Evolutionary conservation across 2,888 invertebrate species (phyloP).

Genomic region (Hedya salicella): DNA sequence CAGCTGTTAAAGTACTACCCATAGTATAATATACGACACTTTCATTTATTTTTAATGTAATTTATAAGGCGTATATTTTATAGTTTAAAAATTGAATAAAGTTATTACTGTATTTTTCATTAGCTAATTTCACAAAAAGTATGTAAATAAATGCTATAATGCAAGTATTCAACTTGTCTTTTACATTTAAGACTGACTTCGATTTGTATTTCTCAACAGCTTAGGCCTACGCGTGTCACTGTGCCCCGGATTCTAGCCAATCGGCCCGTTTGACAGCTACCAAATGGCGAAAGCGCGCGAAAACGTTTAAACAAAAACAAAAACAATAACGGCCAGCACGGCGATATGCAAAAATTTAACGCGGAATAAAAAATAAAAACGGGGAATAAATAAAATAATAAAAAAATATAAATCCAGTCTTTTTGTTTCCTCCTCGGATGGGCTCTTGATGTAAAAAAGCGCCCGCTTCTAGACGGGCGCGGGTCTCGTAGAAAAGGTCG

Average conservation of each 20-base stretch:
- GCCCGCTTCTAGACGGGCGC: slow-evolving; percentile 83
- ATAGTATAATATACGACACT: no score
- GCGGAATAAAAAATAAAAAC: slow-evolving; percentile 75
- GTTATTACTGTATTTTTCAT: no score
- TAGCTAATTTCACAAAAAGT: no score
- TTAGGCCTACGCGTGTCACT: not conserved
- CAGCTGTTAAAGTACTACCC: no score
- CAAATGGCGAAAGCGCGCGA: slow-evolving; percentile 70
- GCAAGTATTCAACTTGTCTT: not conserved
- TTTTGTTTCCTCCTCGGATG: slow-evolving; percentile 83
- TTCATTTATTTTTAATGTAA: no score
- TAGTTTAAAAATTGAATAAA: no score
- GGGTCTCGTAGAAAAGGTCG: slow-evolving; percentile 52
- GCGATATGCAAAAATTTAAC: slow-evolving; percentile 79
- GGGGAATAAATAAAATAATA: slow-evolving; percentile 83
- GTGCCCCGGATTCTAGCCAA: slow-evolving; percentile 26
- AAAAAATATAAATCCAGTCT: slow-evolving; percentile 83
- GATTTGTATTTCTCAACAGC: slow-evolving; percentile 2
- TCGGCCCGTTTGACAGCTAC: slow-evolving; percentile 66
- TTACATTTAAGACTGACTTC: not conserved
- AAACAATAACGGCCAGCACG: slow-evolving; percentile 64
- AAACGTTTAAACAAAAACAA: slow-evolving; percentile 59
- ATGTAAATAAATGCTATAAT: no score
- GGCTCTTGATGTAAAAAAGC: slow-evolving; percentile 83
- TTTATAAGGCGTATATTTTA: no score